Percentiles rank a stretch among this genome's conserved stretches.
Conservation (phyloP, 2,888 invertebrate species). For the Stramonita haemastoma region DNA sequence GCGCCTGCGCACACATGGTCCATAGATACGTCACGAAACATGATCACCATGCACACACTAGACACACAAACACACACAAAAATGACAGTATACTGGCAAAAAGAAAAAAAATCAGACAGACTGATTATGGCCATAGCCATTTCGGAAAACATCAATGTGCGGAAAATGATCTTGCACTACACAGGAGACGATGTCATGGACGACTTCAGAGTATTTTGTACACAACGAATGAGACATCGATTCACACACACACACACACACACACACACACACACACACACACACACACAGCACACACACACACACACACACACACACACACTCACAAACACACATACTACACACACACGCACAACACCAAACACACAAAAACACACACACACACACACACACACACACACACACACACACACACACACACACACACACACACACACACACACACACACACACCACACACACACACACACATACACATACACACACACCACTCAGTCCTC, state of each 20-base stretch:
- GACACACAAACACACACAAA: background rate
- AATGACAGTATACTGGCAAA: background rate
- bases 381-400: slow-evolving; percentile 27
- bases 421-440: slow-evolving; percentile 21
- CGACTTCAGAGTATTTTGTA: too few species aligned
- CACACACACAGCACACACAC: slow-evolving; percentile 28
- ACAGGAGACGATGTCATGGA: too few species aligned
- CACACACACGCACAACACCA: background rate
- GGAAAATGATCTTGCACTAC: too few species aligned
- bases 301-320: slow-evolving; percentile 16
- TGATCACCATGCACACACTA: too few species aligned
- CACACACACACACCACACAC: background rate
- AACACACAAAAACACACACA: background rate
- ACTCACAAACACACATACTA: background rate
- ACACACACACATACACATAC: slow-evolving; percentile 27
- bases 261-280: slow-evolving; percentile 15
- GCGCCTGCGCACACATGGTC: too few species aligned
- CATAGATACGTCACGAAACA: too few species aligned
- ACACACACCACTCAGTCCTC: background rate
- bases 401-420: background rate
- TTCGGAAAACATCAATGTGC: too few species aligned
- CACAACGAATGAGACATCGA: background rate
- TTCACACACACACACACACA: slow-evolving; percentile 33
- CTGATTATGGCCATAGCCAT: too few species aligned
- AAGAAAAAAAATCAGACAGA: too few species aligned